Evolutionary conservation across 2,888 invertebrate genomes (phyloP), one percentile per base, ranked within the genome.

Genomic region (Trachelus iudaicus): DNA sequence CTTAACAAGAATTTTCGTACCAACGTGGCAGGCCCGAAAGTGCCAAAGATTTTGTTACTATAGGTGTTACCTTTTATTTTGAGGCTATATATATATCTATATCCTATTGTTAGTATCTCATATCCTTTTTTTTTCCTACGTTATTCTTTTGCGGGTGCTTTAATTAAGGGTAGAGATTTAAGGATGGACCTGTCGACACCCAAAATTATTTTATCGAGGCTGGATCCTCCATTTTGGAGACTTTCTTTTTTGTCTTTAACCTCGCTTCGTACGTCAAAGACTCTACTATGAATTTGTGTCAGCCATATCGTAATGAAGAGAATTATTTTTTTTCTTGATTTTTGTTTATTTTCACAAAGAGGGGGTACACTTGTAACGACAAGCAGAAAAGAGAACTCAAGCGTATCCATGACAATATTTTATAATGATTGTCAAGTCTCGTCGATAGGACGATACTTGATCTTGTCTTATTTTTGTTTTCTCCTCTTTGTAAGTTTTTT

Each of bases 351-450:
- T 23, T 23, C 9, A 56, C 56, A 56, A 23, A 56, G 23, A 9
- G 9, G 23, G 23, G 23, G 2, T 56, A 56, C 9, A 23, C 23
- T 23, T 23, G 23, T 2, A 23, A 9, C 23, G 9, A 56, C 15
- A 56, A 56, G 56, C 56, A 15, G 23, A 9, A 30, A 33, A 40
- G 75, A 71, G 40, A 75, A 80, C 69, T 75, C 56, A 75, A 75
- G 77, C 79, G 80, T 81, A 78, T 79, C 80, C 81, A 85, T 85
- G 86, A 85, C 86, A 86, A 86, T 85, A 85, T 85, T 83, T 83
- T 79, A 80, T 79, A 74, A 74, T 79, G 75, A 77, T 77, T 75
- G 34, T 77, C 77, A 75, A 80, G 69, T 75, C 75, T 71, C 69
- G 76, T 74, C 76, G 69, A 69, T 40, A 31, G 33, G 40, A 76